Evolutionary conservation across 2,888 invertebrate species (phyloP).

Genomic region (Bombylius discolor): DNA sequence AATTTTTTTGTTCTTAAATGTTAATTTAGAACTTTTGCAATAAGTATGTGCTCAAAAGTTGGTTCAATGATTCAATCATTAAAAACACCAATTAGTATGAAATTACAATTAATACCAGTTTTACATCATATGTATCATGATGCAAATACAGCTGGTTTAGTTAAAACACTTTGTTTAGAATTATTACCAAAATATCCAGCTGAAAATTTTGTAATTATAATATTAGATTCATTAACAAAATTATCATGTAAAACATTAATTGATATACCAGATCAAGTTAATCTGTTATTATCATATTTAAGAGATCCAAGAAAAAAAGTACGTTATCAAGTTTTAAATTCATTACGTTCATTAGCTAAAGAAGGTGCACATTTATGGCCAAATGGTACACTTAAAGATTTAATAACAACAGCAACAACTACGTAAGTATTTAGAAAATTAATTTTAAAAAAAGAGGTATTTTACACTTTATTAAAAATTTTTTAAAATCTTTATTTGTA

Average conservation of each 20-base stretch:
- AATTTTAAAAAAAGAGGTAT: background rate
- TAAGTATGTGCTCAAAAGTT: conserved; percentile 89
- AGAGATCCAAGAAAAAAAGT: conserved; percentile 58
- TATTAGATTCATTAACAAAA: conserved; percentile 74
- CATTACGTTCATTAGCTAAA: conserved; percentile 54
- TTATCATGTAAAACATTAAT: conserved; percentile 79
- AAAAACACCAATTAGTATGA: conserved; percentile 83
- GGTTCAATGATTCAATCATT: conserved; percentile 90
- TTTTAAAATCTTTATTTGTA: background rate
- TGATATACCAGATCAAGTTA: conserved; percentile 79
- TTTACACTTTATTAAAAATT: no score
- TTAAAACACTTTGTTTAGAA: conserved; percentile 58
- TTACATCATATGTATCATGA: conserved; percentile 88
- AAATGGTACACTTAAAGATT: conserved; percentile 37
- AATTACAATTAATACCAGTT: conserved; percentile 79
- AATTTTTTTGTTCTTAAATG: background rate
- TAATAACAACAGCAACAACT: conserved; percentile 28
- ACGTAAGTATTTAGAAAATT: conserved; percentile 16
- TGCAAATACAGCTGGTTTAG: conserved; percentile 48
- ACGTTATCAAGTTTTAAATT: conserved; percentile 51
- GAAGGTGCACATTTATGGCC: conserved; percentile 73
- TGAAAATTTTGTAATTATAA: conserved; percentile 65
- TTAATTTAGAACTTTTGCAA: conserved; percentile 70
- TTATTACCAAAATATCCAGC: conserved; percentile 66
- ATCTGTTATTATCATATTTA: conserved; percentile 52